A percentile compares a stretch with the other conserved stretches of the same genome.
phyloP scores from a whole-genome alignment of 92 coral and sea anemone species.

The Actinostola sp. region DNA sequence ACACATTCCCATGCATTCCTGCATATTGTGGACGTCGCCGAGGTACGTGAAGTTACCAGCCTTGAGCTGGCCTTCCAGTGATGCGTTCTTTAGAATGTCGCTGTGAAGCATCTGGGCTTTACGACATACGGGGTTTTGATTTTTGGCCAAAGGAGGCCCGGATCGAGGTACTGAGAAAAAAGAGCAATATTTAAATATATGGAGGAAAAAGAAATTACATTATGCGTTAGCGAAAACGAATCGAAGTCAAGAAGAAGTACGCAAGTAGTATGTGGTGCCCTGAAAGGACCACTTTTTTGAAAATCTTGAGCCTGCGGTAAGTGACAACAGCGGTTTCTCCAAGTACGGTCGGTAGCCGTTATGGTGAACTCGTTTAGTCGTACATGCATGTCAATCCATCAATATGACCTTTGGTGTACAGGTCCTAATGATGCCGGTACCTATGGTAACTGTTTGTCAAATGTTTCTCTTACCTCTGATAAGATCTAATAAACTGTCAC shows the following conservation, averaged over 20 bases:
- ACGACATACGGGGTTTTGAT: slow-evolving; percentile 95
- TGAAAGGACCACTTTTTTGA: too few relatives aligned
- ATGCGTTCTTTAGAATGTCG: slow-evolving; percentile 88
- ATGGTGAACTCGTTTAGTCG: too few relatives aligned
- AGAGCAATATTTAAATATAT: neutral
- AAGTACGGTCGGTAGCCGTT: too few relatives aligned
- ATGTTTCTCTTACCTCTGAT: slow-evolving; percentile 55
- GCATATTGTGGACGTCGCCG: slow-evolving; percentile 89
- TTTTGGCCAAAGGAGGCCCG: slow-evolving; percentile 87
- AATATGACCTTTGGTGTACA: neutral
- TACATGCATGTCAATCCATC: neutral
- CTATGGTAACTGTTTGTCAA: neutral
- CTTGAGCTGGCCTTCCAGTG: slow-evolving; percentile 70
- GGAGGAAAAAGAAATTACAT: neutral
- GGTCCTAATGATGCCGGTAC: neutral
- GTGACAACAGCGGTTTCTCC: too few relatives aligned
- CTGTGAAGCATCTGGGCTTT: slow-evolving; percentile 93
- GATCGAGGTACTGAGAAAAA: slow-evolving; percentile 67
- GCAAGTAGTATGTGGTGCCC: neutral
- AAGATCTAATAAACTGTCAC: slow-evolving; percentile 60
- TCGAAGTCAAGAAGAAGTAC: neutral
- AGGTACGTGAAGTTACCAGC: slow-evolving; percentile 90
- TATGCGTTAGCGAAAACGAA: neutral
- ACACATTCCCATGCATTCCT: slow-evolving; percentile 94
- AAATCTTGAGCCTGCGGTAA: too few relatives aligned